Evolutionary conservation across 2,888 invertebrate genomes (phyloP), one percentile per base, ranked within the genome.

Genomic region (Dicycla oo): DNA sequence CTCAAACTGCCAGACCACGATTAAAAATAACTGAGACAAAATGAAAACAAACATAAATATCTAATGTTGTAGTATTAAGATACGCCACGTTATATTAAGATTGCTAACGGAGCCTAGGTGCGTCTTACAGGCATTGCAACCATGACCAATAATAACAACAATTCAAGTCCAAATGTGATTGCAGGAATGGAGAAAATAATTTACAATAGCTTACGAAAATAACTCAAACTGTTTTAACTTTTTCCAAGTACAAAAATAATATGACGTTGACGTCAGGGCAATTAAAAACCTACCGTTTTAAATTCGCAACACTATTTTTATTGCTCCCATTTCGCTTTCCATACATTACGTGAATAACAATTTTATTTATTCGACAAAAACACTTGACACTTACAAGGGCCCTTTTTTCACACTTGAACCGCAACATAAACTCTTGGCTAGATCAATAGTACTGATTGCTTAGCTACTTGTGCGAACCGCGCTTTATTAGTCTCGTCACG

Each of bases 391-490:
- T 45, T 6, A 4, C 34, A 64, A 78, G 30, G 0, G 18, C 57
- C 45, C 84, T 81, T 78, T 83, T 87, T 87, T 88, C 81, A 82
- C 82, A 82, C 83, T 70, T 83, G 79, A 78, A 75, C 82, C 43
- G 80, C 76, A 71, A 85, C 87, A 78, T 78, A 83, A 81, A 73
- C 76, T 75, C 78, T 74, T 68, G 26, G 54, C 38, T 68, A 76
- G 83, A 87, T 87, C 84, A 86, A 88, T 88, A 78, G 72, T 38
- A 10, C 80, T 86, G 89, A 90, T 90, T 90, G 87, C 82, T 79
- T 80, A 65, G 70, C 69, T 79, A 73, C 73, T 80, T 65, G 71
- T 73, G 63, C 64, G 61, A 54, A 51, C 56, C 54, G 11, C 49
- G 43, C 65, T 64, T 80, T 76, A 80, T 76, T 60, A 77, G 73